Evolutionary conservation across 2,113 vertebrate genomes (phyloP).

Genomic region (Origma solitaria): DNA sequence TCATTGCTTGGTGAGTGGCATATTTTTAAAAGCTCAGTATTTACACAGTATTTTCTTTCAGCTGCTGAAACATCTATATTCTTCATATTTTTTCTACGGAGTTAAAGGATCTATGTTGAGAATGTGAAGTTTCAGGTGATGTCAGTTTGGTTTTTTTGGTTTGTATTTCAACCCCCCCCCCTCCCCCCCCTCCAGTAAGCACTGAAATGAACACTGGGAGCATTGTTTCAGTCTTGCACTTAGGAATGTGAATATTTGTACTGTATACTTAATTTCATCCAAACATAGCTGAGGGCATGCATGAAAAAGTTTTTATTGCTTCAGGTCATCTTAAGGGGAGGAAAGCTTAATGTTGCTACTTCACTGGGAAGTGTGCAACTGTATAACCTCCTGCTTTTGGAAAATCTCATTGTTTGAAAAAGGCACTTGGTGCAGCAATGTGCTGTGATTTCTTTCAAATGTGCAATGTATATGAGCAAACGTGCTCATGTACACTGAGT

Average conservation of each 20-base stretch:
- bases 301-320: slow-evolving; percentile 66
- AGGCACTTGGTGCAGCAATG: neutral
- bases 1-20: slow-evolving; percentile 2
- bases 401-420: slow-evolving; percentile 21
- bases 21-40: slow-evolving; percentile 62
- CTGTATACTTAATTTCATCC: slow-evolving; percentile 69
- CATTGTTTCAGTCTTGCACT: slow-evolving; percentile 67
- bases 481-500: neutral
- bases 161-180: neutral
- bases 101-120: slow-evolving; percentile 59
- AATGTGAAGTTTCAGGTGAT: slow-evolving; percentile 67
- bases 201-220: slow-evolving; percentile 67
- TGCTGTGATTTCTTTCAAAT: neutral
- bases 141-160: slow-evolving; percentile 39
- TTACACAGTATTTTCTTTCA: slow-evolving; percentile 71
- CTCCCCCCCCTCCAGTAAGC: neutral
- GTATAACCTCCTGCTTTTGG: neutral
- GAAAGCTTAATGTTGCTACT: slow-evolving; percentile 32
- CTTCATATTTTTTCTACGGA: slow-evolving; percentile 38
- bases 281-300: slow-evolving; percentile 61
- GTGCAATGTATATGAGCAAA: no score
- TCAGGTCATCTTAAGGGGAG: slow-evolving; percentile 44
- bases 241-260: slow-evolving; percentile 77
- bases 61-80: slow-evolving; percentile 69
- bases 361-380: slow-evolving; percentile 43